phyloP scores from a whole-genome alignment of 2,113 vertebrate genomes.

The Fregata magnificens region DNA sequence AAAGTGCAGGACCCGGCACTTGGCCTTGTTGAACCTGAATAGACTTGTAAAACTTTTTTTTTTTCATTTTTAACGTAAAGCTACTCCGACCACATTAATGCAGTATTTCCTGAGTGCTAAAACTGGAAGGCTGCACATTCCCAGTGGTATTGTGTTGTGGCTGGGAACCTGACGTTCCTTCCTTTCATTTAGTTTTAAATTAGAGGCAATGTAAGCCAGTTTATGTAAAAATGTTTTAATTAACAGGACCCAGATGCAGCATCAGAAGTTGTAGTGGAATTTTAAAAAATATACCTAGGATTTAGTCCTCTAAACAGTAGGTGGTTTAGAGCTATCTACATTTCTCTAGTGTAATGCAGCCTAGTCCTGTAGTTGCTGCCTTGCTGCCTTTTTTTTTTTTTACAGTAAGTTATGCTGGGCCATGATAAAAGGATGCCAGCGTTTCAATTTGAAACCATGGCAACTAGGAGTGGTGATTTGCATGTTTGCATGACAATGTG shows the following conservation, averaged over 20 bases:
- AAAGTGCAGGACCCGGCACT: too few relatives aligned
- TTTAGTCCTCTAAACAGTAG: not conserved
- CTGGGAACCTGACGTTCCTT: constrained; percentile 16
- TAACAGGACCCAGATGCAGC: not conserved
- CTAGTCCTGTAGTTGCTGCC: not conserved
- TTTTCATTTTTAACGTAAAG: not conserved
- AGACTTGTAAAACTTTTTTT: not conserved
- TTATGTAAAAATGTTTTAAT: constrained; percentile 58
- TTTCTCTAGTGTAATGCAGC: not conserved
- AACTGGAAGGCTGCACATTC: not conserved
- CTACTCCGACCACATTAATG: not conserved
- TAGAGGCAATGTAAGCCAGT: not conserved
- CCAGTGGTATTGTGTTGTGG: not conserved
- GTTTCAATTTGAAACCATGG: constrained; percentile 58
- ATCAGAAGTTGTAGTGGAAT: not conserved
- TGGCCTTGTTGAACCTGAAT: too few relatives aligned
- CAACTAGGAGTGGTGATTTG: constrained; percentile 52
- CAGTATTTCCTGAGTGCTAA: not conserved
- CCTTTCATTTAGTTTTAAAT: constrained; percentile 45
- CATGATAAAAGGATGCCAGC: constrained; percentile 24
- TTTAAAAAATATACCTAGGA: not conserved
- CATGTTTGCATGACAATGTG: constrained; percentile 60
- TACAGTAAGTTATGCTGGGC: not conserved
- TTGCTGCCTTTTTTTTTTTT: not conserved
- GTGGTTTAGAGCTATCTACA: not conserved